Conservation (phyloP, 1,140 invertebrate species). For the Acyrthosiphon pisum region DNA sequence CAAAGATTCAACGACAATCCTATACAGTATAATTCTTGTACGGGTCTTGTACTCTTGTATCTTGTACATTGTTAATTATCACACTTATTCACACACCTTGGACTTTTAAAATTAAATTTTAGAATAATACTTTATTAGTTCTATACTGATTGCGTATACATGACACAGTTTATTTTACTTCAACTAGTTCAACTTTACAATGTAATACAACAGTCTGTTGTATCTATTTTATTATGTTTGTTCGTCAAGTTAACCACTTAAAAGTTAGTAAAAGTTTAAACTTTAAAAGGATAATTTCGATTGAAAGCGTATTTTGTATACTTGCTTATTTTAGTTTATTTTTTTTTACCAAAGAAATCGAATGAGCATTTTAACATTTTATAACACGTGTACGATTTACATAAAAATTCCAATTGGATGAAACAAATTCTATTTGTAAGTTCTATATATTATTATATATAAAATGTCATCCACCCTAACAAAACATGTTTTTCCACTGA, state of each 20-base stretch:
- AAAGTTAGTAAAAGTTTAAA: not conserved
- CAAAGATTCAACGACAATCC: too few species aligned
- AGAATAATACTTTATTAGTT: not conserved
- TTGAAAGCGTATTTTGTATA: not conserved
- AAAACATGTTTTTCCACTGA: not conserved
- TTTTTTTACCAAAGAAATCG: not conserved
- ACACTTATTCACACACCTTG: not conserved
- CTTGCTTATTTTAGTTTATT: not conserved
- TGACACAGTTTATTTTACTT: not conserved
- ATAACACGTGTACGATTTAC: not conserved
- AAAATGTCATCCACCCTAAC: not conserved
- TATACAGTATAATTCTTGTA: too few species aligned
- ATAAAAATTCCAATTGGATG: not conserved
- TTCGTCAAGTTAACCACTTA: not conserved
- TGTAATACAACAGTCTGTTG: not conserved
- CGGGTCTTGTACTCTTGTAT: too few species aligned
- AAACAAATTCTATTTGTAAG: not conserved
- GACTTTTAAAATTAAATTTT: not conserved
- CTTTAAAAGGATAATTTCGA: not conserved
- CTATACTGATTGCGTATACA: not conserved
- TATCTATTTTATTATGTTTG: not conserved
- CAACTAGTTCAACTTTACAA: not conserved
- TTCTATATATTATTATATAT: not conserved
- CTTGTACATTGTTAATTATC: too few species aligned
- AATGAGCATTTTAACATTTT: not conserved